These are phyloP conservation scores for Mesembrinibis cayennensis DNA, from an alignment of 2,113 vertebrate species.

Conservation along the genomic window DNA sequence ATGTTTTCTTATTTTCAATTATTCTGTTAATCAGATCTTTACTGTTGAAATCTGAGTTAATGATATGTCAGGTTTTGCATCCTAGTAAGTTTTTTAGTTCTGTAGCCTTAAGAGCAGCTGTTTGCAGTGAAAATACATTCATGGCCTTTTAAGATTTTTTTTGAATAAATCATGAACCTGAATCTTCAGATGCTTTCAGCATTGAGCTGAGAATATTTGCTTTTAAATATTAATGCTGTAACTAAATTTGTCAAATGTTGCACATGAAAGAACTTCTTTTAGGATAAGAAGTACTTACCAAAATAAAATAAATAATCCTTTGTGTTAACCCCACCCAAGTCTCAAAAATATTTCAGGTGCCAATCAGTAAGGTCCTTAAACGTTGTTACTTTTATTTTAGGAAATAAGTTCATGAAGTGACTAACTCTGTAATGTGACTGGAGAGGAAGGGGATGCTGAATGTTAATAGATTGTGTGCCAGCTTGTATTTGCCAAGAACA, in stretches of 20 bases:
- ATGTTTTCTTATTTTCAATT: neutral
- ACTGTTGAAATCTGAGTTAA: neutral
- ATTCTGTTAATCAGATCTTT: neutral
- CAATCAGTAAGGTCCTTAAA: neutral
- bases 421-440: neutral
- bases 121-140: constrained; percentile 49
- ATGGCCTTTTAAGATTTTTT: constrained; percentile 54
- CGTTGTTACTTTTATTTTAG: constrained; percentile 14
- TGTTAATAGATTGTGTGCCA: neutral
- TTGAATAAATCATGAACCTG: constrained; percentile 86
- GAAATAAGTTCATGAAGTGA: neutral
- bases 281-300: constrained; percentile 3
- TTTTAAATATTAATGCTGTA: constrained; percentile 84
- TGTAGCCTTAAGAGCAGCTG: constrained; percentile 31
- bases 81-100: neutral
- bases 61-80: neutral
- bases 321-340: neutral
- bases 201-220: constrained; percentile 84
- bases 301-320: constrained; percentile 28
- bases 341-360: neutral
- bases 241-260: constrained; percentile 70
- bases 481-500: neutral
- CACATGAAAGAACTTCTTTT: constrained; percentile 72
- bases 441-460: neutral
- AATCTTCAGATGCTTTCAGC: constrained; percentile 79